Evolutionary conservation across 1,140 invertebrate genomes (phyloP).

Genomic region (Drosophila varians): DNA sequence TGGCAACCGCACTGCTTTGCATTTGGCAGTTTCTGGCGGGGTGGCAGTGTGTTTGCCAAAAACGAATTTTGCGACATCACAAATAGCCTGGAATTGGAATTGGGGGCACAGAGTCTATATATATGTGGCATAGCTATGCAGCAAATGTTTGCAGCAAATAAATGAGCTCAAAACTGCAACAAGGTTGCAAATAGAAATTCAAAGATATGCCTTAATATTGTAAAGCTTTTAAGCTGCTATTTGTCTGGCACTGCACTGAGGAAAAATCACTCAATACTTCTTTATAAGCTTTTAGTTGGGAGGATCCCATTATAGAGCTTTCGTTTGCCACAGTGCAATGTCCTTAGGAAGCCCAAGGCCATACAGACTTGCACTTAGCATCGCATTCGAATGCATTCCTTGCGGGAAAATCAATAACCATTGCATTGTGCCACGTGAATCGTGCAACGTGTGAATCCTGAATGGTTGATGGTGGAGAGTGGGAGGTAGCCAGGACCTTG

Average conservation of each 20-base stretch:
- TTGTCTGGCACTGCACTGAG: not conserved
- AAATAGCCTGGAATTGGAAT: conserved; percentile 20
- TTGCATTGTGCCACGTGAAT: conserved; percentile 37
- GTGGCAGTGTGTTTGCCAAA: conserved; percentile 40
- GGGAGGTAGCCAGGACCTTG: conserved; percentile 9
- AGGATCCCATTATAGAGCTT: not conserved
- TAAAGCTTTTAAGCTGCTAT: conserved; percentile 6
- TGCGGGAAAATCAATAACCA: conserved; percentile 62
- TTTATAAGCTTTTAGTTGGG: too few species aligned
- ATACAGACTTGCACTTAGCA: conserved; percentile 16
- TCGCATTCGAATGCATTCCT: conserved; percentile 42
- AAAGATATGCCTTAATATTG: not conserved
- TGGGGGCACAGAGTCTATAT: conserved; percentile 13
- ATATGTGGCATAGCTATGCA: too few species aligned
- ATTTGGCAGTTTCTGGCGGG: conserved; percentile 13
- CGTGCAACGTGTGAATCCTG: conserved; percentile 16
- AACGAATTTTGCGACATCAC: conserved; percentile 27
- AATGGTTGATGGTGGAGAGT: not conserved
- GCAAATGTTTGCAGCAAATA: conserved; percentile 19
- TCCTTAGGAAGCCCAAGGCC: conserved; percentile 34
- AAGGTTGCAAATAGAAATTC: conserved; percentile 22
- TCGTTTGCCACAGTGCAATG: conserved; percentile 21
- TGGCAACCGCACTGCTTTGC: conserved; percentile 50
- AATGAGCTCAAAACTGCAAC: conserved; percentile 6
- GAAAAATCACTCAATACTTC: not conserved